Evolutionary conservation across 1,140 invertebrate species (phyloP), one percentile per base, ranked within the genome.

Genomic region (Lepeophtheirus salmonis): DNA sequence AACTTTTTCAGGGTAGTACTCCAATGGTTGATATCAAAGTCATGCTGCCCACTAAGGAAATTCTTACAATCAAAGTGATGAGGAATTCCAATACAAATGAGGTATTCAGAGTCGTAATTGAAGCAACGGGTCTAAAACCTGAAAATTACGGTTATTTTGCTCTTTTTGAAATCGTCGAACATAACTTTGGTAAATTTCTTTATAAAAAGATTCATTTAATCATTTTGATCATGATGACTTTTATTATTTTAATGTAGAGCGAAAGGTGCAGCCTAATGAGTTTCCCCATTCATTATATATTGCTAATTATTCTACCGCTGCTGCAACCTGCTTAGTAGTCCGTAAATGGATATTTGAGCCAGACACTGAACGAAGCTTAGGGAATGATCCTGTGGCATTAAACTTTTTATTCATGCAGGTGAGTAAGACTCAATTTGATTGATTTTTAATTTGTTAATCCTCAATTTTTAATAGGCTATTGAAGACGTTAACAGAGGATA

Each of bases 291-390:
- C 91, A 67, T 76, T 98, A 53, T 98, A 98, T 71, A 92, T 98
- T 65, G 91, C 97, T 75, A 98, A 98, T 73, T 97, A 97, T 68
- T 94, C 87, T 63, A 97, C 94, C n/a, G 92, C 92, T 20, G 91
- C 89, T 22, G 86, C 87, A 55, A 95, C 89, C 13, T 98, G 95
- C 71, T 76, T 98, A n/a, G 79, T 83, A 56, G 76, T 99, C 49
- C 78, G 86, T 49, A 89, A 89, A 73, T 98, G 92, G 91, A 72
- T 97, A 21, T 99, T 97, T 73, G 82, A 84, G 26, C 73, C 85
- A 25, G 70, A 75, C 41, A 77, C 66, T 88, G 91, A 72, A 74
- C 83, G 14, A 75, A 77, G 21, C 17, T 3, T 63, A 13, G 26
- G 51, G 23, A 52, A 50, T 54, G 48, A 59, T 48, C 48, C 30